Base-by-base conservation (phyloP, 2,113 vertebrate genomes). In the Micromys minutus region DNA sequence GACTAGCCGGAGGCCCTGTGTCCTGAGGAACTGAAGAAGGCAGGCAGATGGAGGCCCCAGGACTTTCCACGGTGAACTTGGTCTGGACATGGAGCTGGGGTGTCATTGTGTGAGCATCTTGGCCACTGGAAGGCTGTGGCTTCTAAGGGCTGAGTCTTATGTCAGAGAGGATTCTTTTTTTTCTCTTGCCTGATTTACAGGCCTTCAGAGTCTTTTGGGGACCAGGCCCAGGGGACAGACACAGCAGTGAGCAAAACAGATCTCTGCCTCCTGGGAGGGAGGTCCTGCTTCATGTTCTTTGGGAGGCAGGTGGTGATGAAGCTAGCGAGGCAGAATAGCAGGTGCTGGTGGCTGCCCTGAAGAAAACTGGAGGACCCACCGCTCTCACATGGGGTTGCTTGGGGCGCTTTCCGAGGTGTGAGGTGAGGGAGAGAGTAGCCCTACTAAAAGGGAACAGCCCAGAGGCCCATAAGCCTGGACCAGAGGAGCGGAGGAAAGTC, bases 221-320 rank as follows among this genome's bases (percentile, higher is more conserved):
- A 26, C 52, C 17, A 0, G 57, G 59, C 29, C 1, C 72, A n/a
- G 22, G 45, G 77, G 79, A 7, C 17, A 24, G 50, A 39, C 24
- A 5, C 4, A 10, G 29, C 47, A n/a, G 29, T 6, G 61, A 93
- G 21, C 67, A 55, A 22, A 80, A 50, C 29, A 47, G 92, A 36
- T 26, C 36, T 9, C 42, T 63, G 42, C 8, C 22, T 3, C 0
- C 0, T 1, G 29, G 36, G 65, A 39, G 39, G 15, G 31, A 1
- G 0, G 0, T 16, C 22, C n/a, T 76, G 7, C 29, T 59, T 39
- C 39, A 6, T 45, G 10, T 42, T 57, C 63, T n/a, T 22, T 52
- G 26, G 69, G 61, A 39, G 85, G 55, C 22, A 2, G 22, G 29
- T 26, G 57, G 59, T 3, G 7, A 11, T 12, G 16, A 5, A 67